Evolutionary conservation across 1,140 invertebrate genomes (phyloP).

Genomic region (Meloidogyne hapla): DNA sequence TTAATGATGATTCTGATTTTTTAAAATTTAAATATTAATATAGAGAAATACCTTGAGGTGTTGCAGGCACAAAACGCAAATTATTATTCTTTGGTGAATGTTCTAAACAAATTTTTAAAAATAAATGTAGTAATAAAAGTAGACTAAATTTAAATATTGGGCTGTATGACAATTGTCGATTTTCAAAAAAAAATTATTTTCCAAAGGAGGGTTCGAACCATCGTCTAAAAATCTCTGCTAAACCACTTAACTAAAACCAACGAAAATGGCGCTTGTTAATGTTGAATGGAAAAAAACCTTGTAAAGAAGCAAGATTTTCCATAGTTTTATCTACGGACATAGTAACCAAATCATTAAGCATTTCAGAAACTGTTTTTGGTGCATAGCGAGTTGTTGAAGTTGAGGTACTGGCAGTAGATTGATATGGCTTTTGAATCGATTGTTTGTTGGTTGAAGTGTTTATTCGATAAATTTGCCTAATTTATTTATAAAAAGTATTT

Average conservation of each 20-base stretch:
- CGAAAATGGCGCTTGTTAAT: too few species aligned
- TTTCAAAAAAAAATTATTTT: too few species aligned
- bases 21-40: background rate
- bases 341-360: background rate
- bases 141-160: too few species aligned
- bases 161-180: too few species aligned
- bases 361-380: conserved; percentile 1
- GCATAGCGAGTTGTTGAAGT: background rate
- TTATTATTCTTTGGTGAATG: background rate
- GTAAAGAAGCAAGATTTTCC: background rate
- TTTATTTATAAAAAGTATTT: too few species aligned
- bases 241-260: too few species aligned
- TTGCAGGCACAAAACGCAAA: background rate
- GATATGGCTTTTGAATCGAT: background rate
- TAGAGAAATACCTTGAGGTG: background rate
- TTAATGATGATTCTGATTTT: background rate
- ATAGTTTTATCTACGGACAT: background rate
- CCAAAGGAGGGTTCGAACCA: too few species aligned
- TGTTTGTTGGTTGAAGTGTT: background rate
- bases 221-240: too few species aligned
- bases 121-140: background rate
- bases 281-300: background rate
- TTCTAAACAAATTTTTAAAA: background rate
- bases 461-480: background rate
- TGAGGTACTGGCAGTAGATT: background rate